phyloP scores from a whole-genome alignment of 1,140 invertebrate genomes.

The Drosophila nasuta region DNA sequence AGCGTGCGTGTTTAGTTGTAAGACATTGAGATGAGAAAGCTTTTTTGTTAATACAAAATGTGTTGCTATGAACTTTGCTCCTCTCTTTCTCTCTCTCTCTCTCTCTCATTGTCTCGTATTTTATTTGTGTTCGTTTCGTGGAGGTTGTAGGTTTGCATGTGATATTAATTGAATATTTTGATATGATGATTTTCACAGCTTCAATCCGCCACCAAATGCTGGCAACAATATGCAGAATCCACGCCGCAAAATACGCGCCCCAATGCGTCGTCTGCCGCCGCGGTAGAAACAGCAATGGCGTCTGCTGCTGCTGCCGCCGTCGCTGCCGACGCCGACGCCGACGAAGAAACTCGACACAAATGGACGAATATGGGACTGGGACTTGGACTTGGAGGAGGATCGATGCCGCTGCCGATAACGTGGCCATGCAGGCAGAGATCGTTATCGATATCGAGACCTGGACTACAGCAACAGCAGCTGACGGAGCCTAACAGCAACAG shows the following conservation, averaged over 20 bases:
- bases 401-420: not conserved
- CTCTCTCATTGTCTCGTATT: not conserved
- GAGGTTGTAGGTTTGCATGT: not conserved
- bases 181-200: slow-evolving; percentile 46
- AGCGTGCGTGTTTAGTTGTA: slow-evolving; percentile 6
- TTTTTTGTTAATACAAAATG: slow-evolving; percentile 11
- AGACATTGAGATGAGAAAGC: slow-evolving; percentile 12
- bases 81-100: slow-evolving; percentile 2
- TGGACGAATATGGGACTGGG: slow-evolving; percentile 33
- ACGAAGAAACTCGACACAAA: slow-evolving; percentile 12
- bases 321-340: slow-evolving; percentile 19
- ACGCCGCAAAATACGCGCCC: slow-evolving; percentile 63
- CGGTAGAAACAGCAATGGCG: slow-evolving; percentile 65
- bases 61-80: slow-evolving; percentile 1
- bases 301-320: slow-evolving; percentile 27
- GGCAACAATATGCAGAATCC: slow-evolving; percentile 60
- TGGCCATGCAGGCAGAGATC: no score
- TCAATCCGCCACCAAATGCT: slow-evolving; percentile 63
- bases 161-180: not conserved
- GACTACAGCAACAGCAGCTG: not conserved
- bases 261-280: slow-evolving; percentile 62
- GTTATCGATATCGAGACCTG: no score
- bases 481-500: slow-evolving; percentile 5
- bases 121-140: not conserved
- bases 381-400: slow-evolving; percentile 24